Percentiles rank a stretch among this genome's conserved stretches.
Evolutionary conservation across 1,140 invertebrate species (phyloP).

Genomic region (Drosophila malerkotliana): DNA sequence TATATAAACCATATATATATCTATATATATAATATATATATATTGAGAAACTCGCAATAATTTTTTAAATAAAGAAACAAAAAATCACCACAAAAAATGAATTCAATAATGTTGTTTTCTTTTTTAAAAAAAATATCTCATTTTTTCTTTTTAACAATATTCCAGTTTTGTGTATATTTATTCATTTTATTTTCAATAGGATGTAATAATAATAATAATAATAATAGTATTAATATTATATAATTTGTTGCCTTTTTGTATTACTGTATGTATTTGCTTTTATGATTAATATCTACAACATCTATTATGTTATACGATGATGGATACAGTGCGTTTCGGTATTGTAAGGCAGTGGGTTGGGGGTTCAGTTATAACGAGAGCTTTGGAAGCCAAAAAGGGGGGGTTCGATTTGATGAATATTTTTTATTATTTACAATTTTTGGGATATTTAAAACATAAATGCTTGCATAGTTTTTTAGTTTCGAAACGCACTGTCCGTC

Average conservation of each 20-base stretch:
- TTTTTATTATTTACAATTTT: neutral
- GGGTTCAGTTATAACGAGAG: neutral
- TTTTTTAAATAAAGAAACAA: slow-evolving; percentile 61
- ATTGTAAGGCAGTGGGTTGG: neutral
- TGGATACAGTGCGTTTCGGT: slow-evolving; percentile 16
- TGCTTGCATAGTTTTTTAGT: slow-evolving; percentile 1
- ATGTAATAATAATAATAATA: slow-evolving; percentile 42
- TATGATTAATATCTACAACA: slow-evolving; percentile 67
- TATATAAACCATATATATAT: slow-evolving; percentile 49
- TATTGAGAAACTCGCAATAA: slow-evolving; percentile 75
- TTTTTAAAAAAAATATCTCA: neutral
- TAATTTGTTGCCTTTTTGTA: slow-evolving; percentile 44
- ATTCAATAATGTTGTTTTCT: slow-evolving; percentile 14
- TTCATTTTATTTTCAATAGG: slow-evolving; percentile 31
- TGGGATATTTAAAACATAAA: slow-evolving; percentile 4
- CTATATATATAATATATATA: slow-evolving; percentile 33
- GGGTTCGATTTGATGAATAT: neutral
- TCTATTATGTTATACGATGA: slow-evolving; percentile 14
- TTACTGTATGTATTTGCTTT: slow-evolving; percentile 57
- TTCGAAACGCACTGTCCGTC: slow-evolving; percentile 17
- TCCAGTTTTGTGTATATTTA: slow-evolving; percentile 44
- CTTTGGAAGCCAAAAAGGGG: slow-evolving; percentile 3
- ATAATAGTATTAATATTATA: slow-evolving; percentile 31
- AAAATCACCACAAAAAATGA: slow-evolving; percentile 17
- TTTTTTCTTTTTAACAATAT: slow-evolving; percentile 29